A percentile compares a stretch with the other conserved stretches of the same genome.
Evolutionary conservation across 2,113 vertebrate genomes (phyloP).

Genomic region (Eretmodus cyanostictus): DNA sequence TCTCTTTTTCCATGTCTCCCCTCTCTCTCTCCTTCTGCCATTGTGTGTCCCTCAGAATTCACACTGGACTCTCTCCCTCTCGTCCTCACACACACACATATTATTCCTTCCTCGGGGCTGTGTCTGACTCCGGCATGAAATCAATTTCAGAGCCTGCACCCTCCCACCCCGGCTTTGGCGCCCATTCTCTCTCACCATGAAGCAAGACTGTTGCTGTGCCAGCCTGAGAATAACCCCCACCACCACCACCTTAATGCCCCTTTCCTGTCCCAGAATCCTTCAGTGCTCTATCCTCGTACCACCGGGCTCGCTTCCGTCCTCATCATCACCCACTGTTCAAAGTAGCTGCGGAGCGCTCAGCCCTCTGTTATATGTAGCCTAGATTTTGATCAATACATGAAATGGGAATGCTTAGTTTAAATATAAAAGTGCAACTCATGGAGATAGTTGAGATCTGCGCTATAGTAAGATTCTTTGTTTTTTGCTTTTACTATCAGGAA

Average conservation of each 20-base stretch:
- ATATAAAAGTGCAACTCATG: neutral
- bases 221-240: conserved; percentile 25
- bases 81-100: conserved; percentile 24
- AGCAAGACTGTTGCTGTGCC: conserved; percentile 60
- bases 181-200: conserved; percentile 60
- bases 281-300: neutral
- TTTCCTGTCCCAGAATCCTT: conserved; percentile 26
- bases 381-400: neutral
- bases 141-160: conserved; percentile 57
- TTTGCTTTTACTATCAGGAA: neutral
- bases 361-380: neutral
- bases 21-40: conserved; percentile 13
- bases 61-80: conserved; percentile 3
- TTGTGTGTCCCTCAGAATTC: conserved; percentile 39
- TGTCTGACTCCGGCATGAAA: conserved; percentile 71
- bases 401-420: neutral
- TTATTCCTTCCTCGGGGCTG: conserved; percentile 43
- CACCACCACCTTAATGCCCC: conserved; percentile 4
- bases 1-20: conserved; percentile 20
- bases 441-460: neutral
- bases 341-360: neutral
- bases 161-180: conserved; percentile 38
- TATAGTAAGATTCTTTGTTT: neutral
- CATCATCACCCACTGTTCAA: neutral
- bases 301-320: neutral